Conservation (phyloP, 2,888 invertebrate species). For the Kryphioiulus occultus region DNA sequence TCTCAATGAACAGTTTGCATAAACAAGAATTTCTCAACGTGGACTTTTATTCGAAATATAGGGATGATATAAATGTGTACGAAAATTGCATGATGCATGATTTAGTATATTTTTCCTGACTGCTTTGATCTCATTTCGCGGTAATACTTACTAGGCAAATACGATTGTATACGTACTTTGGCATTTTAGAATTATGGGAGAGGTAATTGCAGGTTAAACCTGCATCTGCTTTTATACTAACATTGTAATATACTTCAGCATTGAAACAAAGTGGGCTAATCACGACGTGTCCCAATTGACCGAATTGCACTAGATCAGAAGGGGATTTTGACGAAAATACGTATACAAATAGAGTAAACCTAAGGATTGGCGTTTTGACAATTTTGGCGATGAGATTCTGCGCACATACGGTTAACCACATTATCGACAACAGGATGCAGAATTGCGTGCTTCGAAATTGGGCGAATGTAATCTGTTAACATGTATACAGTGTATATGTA, state of each 20-base stretch:
- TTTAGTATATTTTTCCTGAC: no score
- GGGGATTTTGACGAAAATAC: neutral
- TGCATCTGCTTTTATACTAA: neutral
- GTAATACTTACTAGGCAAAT: no score
- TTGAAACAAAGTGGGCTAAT: neutral
- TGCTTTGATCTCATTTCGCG: no score
- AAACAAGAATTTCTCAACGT: no score
- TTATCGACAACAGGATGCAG: conserved; percentile 21
- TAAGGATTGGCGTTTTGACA: conserved; percentile 3
- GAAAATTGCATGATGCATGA: no score
- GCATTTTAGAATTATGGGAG: neutral
- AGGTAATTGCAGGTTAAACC: neutral
- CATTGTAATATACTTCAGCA: neutral
- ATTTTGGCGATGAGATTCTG: conserved; percentile 4
- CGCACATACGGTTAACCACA: conserved; percentile 32
- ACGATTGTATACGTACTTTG: neutral
- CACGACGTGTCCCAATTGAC: no score
- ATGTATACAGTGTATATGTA: neutral
- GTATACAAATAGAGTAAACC: neutral
- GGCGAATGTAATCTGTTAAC: conserved; percentile 4
- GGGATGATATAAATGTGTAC: no score
- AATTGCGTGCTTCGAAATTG: neutral
- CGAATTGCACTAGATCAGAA: neutral
- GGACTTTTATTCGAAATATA: no score
- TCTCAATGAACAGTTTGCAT: no score